Base-by-base conservation (phyloP, 2,888 invertebrate species). In the Schrankia costaestrigalis region DNA sequence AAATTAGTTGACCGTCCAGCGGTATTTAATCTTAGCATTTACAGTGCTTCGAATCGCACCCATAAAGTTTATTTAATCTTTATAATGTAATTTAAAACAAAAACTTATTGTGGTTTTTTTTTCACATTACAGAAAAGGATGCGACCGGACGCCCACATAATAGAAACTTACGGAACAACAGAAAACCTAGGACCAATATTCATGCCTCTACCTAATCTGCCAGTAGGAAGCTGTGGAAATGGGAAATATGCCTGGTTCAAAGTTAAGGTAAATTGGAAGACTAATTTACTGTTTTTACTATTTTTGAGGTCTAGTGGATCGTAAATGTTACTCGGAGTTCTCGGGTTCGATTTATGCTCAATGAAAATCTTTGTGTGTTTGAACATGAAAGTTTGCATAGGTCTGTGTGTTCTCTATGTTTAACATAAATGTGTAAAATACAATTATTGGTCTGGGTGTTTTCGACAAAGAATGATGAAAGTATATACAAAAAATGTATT, bases 181-280 rank as follows among this genome's bases (percentile, higher is more conserved):
- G 37, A 37, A 12, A 37, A 35, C 12, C 10, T 35, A n/a, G 28
- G 31, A 9, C 21, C 26, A 19, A 18, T 15, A 1, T 25, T 38
- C 17, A 17, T 21, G 26, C 13, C 25, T 1, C 0, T 26, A 17
- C 25, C 28, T 1, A 11, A 3, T 2, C 11, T 28, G 1, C 79
- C 79, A 0, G 7, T 51, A 0, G 76, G 77, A 0, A 72, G 46
- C 35, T 76, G 77, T 32, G 84, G 84, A 0, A 49, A 31, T 5
- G 42, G 56, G 0, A 10, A 29, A 0, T 43, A 49, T 49, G 0
- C 1, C 8, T 1, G 47, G 46, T 30, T 28, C 3, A 12, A 40
- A 14, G n/a, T 71, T 1, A 80, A 78, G 72, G 83, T 82, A 46
- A 15, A 35, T 19, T 10, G 0, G 14, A 2, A 11, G 3, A 13